Conservation (phyloP, 1,140 invertebrate species). For the Conus betulinus region DNA sequence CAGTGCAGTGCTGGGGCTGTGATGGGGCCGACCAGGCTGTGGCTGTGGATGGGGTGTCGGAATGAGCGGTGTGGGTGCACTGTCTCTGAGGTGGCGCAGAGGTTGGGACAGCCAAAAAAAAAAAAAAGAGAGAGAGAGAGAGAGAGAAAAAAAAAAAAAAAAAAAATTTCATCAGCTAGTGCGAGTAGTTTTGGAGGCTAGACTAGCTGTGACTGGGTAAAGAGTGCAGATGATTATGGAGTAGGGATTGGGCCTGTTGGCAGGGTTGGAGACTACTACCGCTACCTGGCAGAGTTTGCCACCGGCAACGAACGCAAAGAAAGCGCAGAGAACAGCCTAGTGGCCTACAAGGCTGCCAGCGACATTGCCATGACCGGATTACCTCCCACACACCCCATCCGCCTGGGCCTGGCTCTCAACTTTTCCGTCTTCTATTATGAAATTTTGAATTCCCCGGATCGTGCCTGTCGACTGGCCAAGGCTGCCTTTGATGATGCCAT, state of each 20-base stretch:
- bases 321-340: constrained; percentile 95
- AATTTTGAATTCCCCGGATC: constrained; percentile 96
- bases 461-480: constrained; percentile 73
- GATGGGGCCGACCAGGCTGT: too few relatives aligned
- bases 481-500: constrained; percentile 98
- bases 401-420: constrained; percentile 92
- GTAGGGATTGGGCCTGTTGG: not conserved
- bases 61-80: too few relatives aligned
- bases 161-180: too few relatives aligned
- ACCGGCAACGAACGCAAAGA: constrained; percentile 95
- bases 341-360: constrained; percentile 97
- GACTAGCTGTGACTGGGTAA: too few relatives aligned
- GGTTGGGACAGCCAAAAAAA: too few relatives aligned
- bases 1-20: too few relatives aligned
- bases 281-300: constrained; percentile 97
- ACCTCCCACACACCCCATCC: constrained; percentile 94
- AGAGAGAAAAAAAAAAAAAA: too few relatives aligned
- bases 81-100: too few relatives aligned
- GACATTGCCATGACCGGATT: constrained; percentile 96
- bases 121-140: too few relatives aligned
- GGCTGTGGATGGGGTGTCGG: too few relatives aligned
- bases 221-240: too few relatives aligned
- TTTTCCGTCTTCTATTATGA: constrained; percentile 99
- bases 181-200: too few relatives aligned
- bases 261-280: constrained; percentile 95